Evolutionary conservation across 2,888 invertebrate genomes (phyloP), one percentile per base, ranked within the genome.

Genomic region (Luperina testacea): DNA sequence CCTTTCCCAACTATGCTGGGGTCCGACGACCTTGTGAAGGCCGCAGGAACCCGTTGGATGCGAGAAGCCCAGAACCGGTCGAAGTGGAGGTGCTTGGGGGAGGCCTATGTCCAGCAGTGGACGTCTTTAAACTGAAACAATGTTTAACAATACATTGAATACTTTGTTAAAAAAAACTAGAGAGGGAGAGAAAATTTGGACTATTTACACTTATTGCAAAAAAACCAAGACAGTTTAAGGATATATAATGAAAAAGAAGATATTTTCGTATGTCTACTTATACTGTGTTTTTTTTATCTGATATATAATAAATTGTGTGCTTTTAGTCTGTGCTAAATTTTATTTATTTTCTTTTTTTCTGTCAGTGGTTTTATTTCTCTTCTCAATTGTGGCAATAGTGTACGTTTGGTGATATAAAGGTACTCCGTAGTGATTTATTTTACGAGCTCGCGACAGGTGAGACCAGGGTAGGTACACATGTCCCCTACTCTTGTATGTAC

Each of bases 381-480:
- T 89, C 87, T 86, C 87, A 89, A 90, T 91, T 88, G 90, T 86
- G 86, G 89, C 89, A 90, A 91, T 92, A 90, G 86, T 87, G 81
- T 85, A 86, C 85, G 77, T 84, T 85, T 80, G 80, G 85, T 90
- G 89, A 91, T 91, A 89, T 89, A 88, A 88, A 84, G 85, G 85
- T 82, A 85, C 83, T 87, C 77, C 78, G 78, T 42, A 85, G 91
- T 91, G 92, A 93, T 92, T 92, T 92, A 91, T 93, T 91, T 93
- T 91, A 92, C 91, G 91, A 84, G 83, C 74, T 83, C 82, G 88
- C 87, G 88, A 89, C 88, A 90, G 88, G 89, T 88, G 89, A 84
- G 85, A 72, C 87, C 80, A 68, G 70, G 79, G 82, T 59, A 63
- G 78, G 83, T 61, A 79, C 78, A 79, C 78, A 48, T 48, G 85